Percentiles rank a stretch among this genome's conserved stretches.
Evolutionary conservation across 2,888 invertebrate species (phyloP).

Genomic region (Tenthredo scrophulariae): DNA sequence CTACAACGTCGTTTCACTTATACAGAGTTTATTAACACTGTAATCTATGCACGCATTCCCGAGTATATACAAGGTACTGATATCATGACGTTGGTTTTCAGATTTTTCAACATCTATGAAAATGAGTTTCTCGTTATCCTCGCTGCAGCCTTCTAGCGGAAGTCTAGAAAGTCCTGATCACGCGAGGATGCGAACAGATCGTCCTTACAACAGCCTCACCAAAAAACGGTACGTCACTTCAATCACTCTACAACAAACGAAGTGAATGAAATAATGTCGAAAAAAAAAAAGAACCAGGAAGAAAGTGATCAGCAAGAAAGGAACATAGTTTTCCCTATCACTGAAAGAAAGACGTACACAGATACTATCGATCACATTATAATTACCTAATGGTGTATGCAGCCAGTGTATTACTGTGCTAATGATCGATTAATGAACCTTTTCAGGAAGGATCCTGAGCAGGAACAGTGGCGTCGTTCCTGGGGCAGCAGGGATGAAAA

Average conservation of each 20-base stretch:
- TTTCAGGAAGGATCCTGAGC: constrained; percentile 84
- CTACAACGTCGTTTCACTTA: neutral
- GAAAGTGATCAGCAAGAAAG: neutral
- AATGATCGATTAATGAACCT: constrained; percentile 31
- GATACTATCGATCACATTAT: neutral
- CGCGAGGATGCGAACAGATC: constrained; percentile 80
- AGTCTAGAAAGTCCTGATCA: constrained; percentile 78
- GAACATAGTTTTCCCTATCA: neutral
- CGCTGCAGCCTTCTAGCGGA: constrained; percentile 84
- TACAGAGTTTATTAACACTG: neutral
- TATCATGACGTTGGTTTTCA: constrained; percentile 74
- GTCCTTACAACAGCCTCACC: constrained; percentile 92
- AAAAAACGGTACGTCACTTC: constrained; percentile 82
- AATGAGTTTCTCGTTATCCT: constrained; percentile 90
- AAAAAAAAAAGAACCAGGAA: neutral
- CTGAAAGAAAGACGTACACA: neutral
- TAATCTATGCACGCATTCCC: neutral
- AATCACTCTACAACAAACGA: neutral
- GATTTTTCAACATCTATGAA: constrained; percentile 87
- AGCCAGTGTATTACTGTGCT: neutral
- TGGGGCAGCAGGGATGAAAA: constrained; percentile 89
- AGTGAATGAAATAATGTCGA: neutral
- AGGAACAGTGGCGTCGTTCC: constrained; percentile 86
- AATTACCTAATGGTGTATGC: neutral
- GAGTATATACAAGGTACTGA: neutral